Conservation (phyloP, 2,113 vertebrate species). For the Eublepharis macularius region DNA sequence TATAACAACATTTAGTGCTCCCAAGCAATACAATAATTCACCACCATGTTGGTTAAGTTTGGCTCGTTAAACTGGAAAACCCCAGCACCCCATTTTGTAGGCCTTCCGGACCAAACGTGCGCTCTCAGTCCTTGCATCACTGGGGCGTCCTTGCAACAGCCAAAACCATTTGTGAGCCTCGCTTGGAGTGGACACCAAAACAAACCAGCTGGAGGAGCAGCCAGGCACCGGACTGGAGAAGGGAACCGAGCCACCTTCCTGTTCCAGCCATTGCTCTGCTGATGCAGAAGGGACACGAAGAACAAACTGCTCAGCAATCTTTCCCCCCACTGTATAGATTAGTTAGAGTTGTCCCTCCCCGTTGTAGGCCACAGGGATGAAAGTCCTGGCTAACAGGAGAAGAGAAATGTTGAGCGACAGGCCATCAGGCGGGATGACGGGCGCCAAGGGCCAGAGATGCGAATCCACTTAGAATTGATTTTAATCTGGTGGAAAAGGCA, state of each 20-base stretch:
- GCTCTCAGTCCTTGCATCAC: too few species aligned
- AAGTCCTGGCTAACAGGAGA: not conserved
- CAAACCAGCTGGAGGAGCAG: not conserved
- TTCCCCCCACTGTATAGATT: not conserved
- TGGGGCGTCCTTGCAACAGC: too few species aligned
- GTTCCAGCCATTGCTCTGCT: too few species aligned
- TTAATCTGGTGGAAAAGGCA: conserved; percentile 20
- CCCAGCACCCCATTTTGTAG: too few species aligned
- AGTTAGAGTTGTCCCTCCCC: not conserved
- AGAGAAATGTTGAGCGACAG: not conserved
- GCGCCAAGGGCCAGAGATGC: not conserved
- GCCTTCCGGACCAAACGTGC: too few species aligned
- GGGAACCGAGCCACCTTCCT: not conserved
- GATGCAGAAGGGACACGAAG: not conserved
- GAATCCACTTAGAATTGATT: conserved; percentile 13
- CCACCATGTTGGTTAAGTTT: too few species aligned
- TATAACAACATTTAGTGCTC: too few species aligned
- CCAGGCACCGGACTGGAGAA: not conserved
- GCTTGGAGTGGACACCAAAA: not conserved
- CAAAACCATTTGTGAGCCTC: too few species aligned
- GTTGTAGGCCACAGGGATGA: not conserved
- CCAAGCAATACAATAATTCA: too few species aligned
- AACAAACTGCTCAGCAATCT: not conserved
- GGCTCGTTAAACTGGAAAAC: too few species aligned
- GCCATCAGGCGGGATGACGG: conserved; percentile 12